These are phyloP conservation scores for Philopotamus ludificatus DNA, from an alignment of 1,140 invertebrate genomes.

Conservation along the genomic window DNA sequence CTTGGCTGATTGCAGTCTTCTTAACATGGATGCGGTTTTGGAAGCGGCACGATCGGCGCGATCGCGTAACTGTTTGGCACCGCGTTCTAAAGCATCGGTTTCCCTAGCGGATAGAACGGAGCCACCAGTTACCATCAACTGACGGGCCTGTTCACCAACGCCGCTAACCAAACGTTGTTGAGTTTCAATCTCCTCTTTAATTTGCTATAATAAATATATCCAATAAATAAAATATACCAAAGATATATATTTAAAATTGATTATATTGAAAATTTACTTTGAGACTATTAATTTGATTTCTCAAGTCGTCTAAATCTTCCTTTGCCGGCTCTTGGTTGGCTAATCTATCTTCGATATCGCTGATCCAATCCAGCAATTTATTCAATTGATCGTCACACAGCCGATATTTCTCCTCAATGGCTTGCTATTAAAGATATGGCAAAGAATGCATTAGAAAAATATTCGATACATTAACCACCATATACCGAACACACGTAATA, in stretches of 20 bases:
- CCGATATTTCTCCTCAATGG: constrained; percentile 91
- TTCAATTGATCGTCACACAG: constrained; percentile 81
- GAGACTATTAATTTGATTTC: constrained; percentile 85
- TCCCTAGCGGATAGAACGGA: constrained; percentile 89
- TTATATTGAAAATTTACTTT: constrained; percentile 61
- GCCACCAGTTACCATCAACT: constrained; percentile 84
- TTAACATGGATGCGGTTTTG: constrained; percentile 74
- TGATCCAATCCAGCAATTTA: constrained; percentile 85
- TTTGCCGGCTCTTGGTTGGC: constrained; percentile 85
- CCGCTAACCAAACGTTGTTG: constrained; percentile 83
- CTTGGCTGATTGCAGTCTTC: constrained; percentile 72
- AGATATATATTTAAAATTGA: constrained; percentile 1
- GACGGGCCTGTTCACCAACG: constrained; percentile 87
- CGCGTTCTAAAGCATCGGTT: constrained; percentile 77
- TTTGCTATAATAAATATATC: constrained; percentile 61
- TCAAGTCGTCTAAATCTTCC: constrained; percentile 83
- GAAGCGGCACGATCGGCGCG: constrained; percentile 80
- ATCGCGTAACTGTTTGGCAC: constrained; percentile 77
- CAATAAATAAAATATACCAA: not conserved
- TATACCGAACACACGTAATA: too few species aligned
- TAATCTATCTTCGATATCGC: constrained; percentile 81
- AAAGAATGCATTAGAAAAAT: too few species aligned
- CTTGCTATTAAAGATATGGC: constrained; percentile 75
- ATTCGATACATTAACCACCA: too few species aligned
- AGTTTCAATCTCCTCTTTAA: constrained; percentile 87